Evolutionary conservation across 2,797 vertebrate species (phyloP).

Genomic region (Sebastes wilsoni): DNA sequence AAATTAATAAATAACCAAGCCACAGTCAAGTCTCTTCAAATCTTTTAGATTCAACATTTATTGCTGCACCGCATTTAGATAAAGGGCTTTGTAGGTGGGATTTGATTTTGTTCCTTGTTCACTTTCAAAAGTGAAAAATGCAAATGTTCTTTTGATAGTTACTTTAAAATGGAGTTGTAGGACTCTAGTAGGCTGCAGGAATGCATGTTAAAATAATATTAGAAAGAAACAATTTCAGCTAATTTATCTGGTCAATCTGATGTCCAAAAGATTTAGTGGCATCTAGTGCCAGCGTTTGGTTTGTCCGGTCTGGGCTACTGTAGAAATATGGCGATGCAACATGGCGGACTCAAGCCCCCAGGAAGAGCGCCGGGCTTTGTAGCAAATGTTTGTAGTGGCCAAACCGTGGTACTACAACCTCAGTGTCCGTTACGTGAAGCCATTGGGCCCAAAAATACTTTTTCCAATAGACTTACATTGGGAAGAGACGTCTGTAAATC

Average conservation of each 20-base stretch:
- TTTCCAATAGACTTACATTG: too few relatives aligned
- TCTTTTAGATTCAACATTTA: neutral
- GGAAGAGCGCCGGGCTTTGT: fast-evolving
- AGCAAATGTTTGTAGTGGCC: fast-evolving
- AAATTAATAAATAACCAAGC: neutral
- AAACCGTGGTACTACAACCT: too few relatives aligned
- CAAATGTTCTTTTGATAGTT: neutral
- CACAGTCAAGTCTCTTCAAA: neutral
- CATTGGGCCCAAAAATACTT: too few relatives aligned
- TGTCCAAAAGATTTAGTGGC: too few relatives aligned
- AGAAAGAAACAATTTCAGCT: neutral
- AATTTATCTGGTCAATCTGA: neutral
- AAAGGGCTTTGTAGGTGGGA: neutral
- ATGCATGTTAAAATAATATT: neutral
- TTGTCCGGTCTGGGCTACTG: too few relatives aligned
- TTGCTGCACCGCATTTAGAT: neutral
- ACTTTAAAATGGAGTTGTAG: neutral
- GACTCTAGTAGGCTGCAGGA: neutral
- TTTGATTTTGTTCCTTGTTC: neutral
- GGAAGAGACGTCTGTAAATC: too few relatives aligned
- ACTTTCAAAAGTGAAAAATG: too few relatives aligned
- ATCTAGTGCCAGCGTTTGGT: fast-evolving
- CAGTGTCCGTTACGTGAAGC: fast-evolving
- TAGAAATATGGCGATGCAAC: too few relatives aligned
- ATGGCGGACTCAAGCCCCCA: fast-evolving